These are phyloP conservation scores for Gisinianus flammeolus DNA, from an alignment of 2,888 invertebrate genomes.

Conservation along the genomic window DNA sequence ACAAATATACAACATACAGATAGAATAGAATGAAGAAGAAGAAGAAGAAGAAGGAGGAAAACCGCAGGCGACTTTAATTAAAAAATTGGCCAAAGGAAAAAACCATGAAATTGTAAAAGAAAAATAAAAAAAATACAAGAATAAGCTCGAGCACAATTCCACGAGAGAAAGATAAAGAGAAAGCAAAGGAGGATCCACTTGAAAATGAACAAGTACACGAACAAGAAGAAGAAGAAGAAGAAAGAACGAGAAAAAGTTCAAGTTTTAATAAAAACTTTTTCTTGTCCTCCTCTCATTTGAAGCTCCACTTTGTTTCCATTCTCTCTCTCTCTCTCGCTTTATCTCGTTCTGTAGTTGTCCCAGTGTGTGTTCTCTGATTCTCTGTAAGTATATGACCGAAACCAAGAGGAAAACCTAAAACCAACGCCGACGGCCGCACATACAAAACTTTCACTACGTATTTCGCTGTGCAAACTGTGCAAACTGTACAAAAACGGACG, in stretches of 20 bases:
- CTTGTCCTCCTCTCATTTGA: not conserved
- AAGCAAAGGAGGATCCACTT: slow-evolving; percentile 45
- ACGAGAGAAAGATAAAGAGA: slow-evolving; percentile 29
- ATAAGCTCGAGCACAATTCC: not conserved
- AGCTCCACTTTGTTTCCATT: not conserved
- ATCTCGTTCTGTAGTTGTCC: too few relatives aligned
- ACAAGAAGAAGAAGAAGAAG: not conserved
- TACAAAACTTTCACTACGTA: too few relatives aligned
- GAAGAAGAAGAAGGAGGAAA: not conserved
- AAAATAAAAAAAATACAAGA: not conserved
- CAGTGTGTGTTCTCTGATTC: too few relatives aligned
- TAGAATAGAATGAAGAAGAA: not conserved
- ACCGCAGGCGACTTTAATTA: not conserved
- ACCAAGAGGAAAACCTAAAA: too few relatives aligned
- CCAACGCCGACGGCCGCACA: too few relatives aligned
- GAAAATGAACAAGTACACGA: not conserved
- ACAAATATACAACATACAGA: not conserved
- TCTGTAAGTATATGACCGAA: too few relatives aligned
- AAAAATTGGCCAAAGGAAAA: not conserved
- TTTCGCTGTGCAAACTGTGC: too few relatives aligned
- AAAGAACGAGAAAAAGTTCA: not conserved
- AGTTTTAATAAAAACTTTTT: slow-evolving; percentile 7
- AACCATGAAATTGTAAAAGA: not conserved
- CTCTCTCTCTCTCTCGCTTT: slow-evolving; percentile 34
- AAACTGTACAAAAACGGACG: too few relatives aligned